A percentile compares a stretch with the other conserved stretches of the same genome.
Evolutionary conservation across 2,797 vertebrate genomes (phyloP).

Genomic region (Bufotes viridis): DNA sequence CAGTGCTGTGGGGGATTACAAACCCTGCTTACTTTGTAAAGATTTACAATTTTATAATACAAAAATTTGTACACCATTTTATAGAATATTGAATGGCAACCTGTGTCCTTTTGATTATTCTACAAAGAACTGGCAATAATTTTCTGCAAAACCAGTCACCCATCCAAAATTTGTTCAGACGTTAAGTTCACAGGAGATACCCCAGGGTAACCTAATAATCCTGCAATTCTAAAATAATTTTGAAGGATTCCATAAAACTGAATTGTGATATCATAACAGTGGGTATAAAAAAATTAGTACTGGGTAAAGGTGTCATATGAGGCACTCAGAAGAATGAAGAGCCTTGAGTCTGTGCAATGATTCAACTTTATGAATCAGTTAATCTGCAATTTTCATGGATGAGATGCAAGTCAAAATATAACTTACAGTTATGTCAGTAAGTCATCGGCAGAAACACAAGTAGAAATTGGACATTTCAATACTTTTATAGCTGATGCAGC

Average conservation of each 20-base stretch:
- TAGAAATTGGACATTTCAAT: constrained; percentile 36
- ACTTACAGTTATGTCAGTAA: constrained; percentile 45
- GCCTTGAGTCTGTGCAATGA: constrained; percentile 54
- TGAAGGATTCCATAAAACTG: constrained; percentile 52
- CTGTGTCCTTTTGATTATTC: constrained; percentile 44
- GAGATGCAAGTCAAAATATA: constrained; percentile 53
- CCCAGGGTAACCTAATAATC: constrained; percentile 48
- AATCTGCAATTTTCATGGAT: constrained; percentile 60
- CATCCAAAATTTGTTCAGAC: constrained; percentile 43
- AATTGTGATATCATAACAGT: constrained; percentile 59
- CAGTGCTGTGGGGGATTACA: background rate
- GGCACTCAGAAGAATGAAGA: constrained; percentile 37
- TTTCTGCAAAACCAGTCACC: constrained; percentile 42
- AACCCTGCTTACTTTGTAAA: background rate
- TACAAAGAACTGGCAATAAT: constrained; percentile 21
- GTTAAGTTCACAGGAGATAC: constrained; percentile 43
- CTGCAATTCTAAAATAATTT: constrained; percentile 52
- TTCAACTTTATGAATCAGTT: constrained; percentile 59
- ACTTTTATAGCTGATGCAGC: constrained; percentile 31
- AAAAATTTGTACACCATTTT: constrained; percentile 24
- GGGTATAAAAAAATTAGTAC: constrained; percentile 55
- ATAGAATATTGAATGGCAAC: constrained; percentile 14
- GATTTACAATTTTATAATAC: constrained; percentile 12
- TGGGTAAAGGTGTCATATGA: constrained; percentile 57
- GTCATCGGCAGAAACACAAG: constrained; percentile 40